Evolutionary conservation across 2,113 vertebrate species (phyloP).

Genomic region (Oceanites oceanicus): DNA sequence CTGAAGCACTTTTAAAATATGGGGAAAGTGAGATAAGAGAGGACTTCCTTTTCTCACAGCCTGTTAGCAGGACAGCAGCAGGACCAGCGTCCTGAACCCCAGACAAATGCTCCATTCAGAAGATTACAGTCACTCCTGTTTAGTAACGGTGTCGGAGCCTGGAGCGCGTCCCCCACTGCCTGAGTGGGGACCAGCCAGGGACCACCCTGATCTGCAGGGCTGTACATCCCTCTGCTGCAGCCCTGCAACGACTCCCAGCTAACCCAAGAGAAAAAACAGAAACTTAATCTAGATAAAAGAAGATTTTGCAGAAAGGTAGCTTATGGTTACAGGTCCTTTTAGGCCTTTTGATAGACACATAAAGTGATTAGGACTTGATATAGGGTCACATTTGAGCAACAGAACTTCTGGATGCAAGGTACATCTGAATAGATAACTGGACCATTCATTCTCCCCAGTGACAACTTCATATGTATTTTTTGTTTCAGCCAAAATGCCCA

Average conservation of each 20-base stretch:
- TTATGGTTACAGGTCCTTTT: not conserved
- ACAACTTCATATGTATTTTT: not conserved
- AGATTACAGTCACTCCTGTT: not conserved
- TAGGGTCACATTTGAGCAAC: not conserved
- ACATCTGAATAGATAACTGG: not conserved
- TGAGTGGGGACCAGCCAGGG: not conserved
- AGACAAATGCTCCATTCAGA: rapidly evolving
- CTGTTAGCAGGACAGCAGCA: not conserved
- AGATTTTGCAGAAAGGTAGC: not conserved
- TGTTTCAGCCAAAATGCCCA: not conserved
- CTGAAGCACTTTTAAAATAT: not conserved
- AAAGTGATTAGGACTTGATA: not conserved
- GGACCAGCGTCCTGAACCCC: not conserved
- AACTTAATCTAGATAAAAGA: not conserved
- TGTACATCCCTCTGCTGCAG: not conserved
- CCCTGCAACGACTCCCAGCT: not conserved
- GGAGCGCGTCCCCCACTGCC: rapidly evolving
- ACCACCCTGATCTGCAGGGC: not conserved
- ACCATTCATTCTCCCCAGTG: not conserved
- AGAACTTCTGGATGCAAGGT: not conserved
- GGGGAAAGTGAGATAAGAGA: not conserved
- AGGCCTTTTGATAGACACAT: not conserved
- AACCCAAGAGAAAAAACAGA: not conserved
- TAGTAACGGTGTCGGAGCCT: rapidly evolving
- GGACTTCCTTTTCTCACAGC: not conserved